Percentiles rank a stretch among this genome's conserved stretches.
These are phyloP conservation scores for Centropristis striata DNA, from an alignment of 2,113 vertebrate species.

Conservation along the genomic window DNA sequence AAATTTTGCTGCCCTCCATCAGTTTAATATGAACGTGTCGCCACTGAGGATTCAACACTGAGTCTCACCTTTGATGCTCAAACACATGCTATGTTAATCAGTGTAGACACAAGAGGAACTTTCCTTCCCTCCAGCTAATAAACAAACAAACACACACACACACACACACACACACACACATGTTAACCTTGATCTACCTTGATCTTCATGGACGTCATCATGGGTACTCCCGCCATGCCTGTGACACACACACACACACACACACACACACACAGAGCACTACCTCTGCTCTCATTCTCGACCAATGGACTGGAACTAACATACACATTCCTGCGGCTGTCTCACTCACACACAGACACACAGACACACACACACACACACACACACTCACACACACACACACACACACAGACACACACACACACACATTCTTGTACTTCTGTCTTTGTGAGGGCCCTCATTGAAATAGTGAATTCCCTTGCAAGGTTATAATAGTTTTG, in stretches of 20 bases:
- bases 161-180: conserved; percentile 16
- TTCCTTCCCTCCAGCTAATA: conserved; percentile 37
- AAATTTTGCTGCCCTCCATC: not conserved
- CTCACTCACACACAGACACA: too few relatives aligned
- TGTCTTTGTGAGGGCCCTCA: too few relatives aligned
- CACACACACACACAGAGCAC: conserved; percentile 12
- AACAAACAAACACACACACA: conserved; percentile 3
- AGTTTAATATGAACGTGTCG: not conserved
- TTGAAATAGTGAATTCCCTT: too few relatives aligned
- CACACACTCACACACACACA: conserved; percentile 14
- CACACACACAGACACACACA: conserved; percentile 9
- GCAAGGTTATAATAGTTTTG: too few relatives aligned
- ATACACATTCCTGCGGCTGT: conserved; percentile 56
- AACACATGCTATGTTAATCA: conserved; percentile 42
- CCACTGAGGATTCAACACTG: conserved; percentile 5
- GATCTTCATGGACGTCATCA: conserved; percentile 53
- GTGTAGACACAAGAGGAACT: conserved; percentile 40
- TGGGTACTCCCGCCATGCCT: conserved; percentile 40
- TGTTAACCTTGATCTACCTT: conserved; percentile 73
- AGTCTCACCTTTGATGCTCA: conserved; percentile 38
- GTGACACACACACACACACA: conserved; percentile 51
- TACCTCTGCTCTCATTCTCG: conserved; percentile 88
- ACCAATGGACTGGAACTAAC: conserved; percentile 87
- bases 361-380: conserved; percentile 5
- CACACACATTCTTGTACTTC: conserved; percentile 20